Conservation (phyloP, 2,113 vertebrate species). For the Cyanoramphus novaezelandiae region DNA sequence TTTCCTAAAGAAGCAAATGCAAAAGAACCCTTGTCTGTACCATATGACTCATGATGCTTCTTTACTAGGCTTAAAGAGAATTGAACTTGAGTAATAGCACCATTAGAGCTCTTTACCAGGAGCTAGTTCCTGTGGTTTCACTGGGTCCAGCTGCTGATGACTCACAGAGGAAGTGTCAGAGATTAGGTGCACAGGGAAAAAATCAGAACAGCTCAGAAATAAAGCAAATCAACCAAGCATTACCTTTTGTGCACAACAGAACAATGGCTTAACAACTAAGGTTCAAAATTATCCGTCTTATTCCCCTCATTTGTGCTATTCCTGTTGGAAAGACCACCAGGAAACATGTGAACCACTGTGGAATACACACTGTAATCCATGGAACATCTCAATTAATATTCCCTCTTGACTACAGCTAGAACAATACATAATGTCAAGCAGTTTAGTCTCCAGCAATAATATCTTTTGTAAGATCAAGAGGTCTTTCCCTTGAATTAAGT, state of each 20-base stretch:
- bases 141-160: slow-evolving; percentile 88
- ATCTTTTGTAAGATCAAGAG: slow-evolving; percentile 80
- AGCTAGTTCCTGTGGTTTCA: slow-evolving; percentile 82
- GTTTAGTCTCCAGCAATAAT: slow-evolving; percentile 94
- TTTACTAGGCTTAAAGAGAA: slow-evolving; percentile 71
- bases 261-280: slow-evolving; percentile 90
- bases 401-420: slow-evolving; percentile 80
- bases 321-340: slow-evolving; percentile 92
- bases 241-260: slow-evolving; percentile 90
- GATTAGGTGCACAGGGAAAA: slow-evolving; percentile 76
- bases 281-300: slow-evolving; percentile 87
- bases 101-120: slow-evolving; percentile 86
- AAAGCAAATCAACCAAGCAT: slow-evolving; percentile 97
- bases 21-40: slow-evolving; percentile 67
- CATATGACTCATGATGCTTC: slow-evolving; percentile 67
- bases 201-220: slow-evolving; percentile 79
- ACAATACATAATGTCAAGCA: slow-evolving; percentile 91
- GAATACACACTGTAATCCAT: slow-evolving; percentile 85
- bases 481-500: slow-evolving; percentile 74
- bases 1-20: slow-evolving; percentile 67
- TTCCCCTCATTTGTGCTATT: slow-evolving; percentile 84
- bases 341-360: slow-evolving; percentile 87
- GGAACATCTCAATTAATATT: slow-evolving; percentile 92
- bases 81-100: slow-evolving; percentile 90
- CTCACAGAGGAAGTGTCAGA: slow-evolving; percentile 84